Conservation (phyloP, 2,797 vertebrate species). For the Argya squamiceps region DNA sequence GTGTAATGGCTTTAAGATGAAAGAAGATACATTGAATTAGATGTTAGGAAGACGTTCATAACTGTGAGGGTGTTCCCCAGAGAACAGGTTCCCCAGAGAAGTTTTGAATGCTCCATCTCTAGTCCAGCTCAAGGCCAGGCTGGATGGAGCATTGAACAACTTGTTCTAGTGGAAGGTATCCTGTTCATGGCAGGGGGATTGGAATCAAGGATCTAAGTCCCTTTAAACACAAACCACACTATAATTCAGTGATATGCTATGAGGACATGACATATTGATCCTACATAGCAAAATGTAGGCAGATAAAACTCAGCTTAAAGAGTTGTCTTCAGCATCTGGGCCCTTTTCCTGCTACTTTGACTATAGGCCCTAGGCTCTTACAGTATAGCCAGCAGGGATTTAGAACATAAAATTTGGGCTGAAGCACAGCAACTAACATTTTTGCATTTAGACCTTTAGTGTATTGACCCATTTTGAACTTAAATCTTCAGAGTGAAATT, state of each 20-base stretch:
- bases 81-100: neutral
- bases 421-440: neutral
- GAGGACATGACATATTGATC: rapidly evolving
- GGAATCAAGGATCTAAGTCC: neutral
- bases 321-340: neutral
- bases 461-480: neutral
- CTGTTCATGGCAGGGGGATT: neutral
- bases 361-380: neutral
- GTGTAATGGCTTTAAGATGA: neutral
- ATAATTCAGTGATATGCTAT: no score
- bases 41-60: neutral
- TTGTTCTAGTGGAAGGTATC: neutral
- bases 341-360: neutral
- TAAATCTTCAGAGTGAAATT: neutral
- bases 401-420: neutral
- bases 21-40: neutral
- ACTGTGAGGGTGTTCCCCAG: neutral
- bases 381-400: neutral
- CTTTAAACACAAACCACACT: neutral
- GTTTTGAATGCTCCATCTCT: neutral
- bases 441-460: neutral
- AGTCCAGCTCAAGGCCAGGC: neutral
- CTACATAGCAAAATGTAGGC: neutral
- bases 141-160: neutral
- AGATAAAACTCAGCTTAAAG: neutral